Base-by-base conservation (phyloP, 2,113 vertebrate species). In the Atractosteus spatula region DNA sequence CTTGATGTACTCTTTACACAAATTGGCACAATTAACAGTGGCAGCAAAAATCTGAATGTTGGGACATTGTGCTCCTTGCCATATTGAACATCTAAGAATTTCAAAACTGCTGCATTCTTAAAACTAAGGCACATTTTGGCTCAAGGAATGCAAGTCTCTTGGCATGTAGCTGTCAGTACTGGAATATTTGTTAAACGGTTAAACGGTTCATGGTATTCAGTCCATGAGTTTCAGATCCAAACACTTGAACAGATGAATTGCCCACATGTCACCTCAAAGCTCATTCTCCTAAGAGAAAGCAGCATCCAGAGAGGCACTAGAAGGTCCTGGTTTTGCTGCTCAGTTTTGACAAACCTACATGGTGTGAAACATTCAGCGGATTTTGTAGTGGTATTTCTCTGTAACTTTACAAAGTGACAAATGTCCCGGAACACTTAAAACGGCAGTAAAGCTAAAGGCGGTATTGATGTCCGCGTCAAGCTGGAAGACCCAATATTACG, bases 91-190 rank as follows among this genome's bases (percentile, higher is more conserved):
- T 82, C 84, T 89, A 86, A 51, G 47, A 75, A 85, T 76, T 86
- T 83, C 89, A 83, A 88, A 84, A 92, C 84, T 84, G 86, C 86
- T 85, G 86, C 85, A 84, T 81, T 84, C 84, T 86, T 84, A 89
- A 73, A 74, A 88, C 87, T 89, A 93, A 93, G 91, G 91, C 91
- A 93, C 91, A 69, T 85, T 86, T 80, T 79, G 91, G 88, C 89
- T 83, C 89, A 91, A 88, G 82, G 90, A 92, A 91, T 89, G 90
- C 89, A 87, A 84, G 89, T 87, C 73, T 88, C 85, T 86, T 85
- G 56, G 71, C 71, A 47, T 62, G 7, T 41, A 64, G 71, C 73
- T 84, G 61, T 68, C 82, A 84, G 84, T 75, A 83, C 82, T 79
- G 80, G 76, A 79, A 78, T 80, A 73, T 73, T 72, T 79, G 78